Evolutionary conservation across 1,140 invertebrate genomes (phyloP), one percentile per base, ranked within the genome.

Genomic region (Arion vulgaris): DNA sequence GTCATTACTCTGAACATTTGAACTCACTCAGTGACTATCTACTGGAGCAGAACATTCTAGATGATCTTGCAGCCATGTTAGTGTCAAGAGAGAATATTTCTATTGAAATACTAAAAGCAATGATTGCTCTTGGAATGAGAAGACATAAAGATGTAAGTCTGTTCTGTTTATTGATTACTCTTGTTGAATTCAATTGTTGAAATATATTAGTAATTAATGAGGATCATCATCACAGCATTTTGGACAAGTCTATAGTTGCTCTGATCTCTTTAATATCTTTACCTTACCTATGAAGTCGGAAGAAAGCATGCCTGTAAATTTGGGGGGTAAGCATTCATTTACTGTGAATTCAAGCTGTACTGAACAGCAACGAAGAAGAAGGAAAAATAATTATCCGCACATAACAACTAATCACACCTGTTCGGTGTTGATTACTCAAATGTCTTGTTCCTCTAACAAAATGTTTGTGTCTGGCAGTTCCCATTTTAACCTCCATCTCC

Each of bases 21-120:
- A 71, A 57, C 32, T 85, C 86, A 39, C 69, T 87, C n/a, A 87
- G 81, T 75, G 82, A 83, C 66, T 83, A 85, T 41, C 81, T 84
- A 4, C 36, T 85, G n/a, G 80, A 81, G 41, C 85, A 85, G 49
- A 86, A 74, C 28, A 72, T 84, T 28, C 82, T 86, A 17, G 84
- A 85, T 53, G 83, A 86, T 66, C 34, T 86, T n/a, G 71, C 80
- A 9, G 73, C 81, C 66, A 81, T 84, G 72, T 76, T 86, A 83
- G 71, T 81, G 81, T 78, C 84, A 36, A 69, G 81, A 81, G 77
- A 83, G 62, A 53, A 66, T 45, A 79, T 82, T 41, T 76, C 76
- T 39, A 23, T 68, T 32, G 82, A 87, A 69, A 76, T 85, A 41
- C 68, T 74, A 7, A 75, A 28, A 28, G 82, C 53, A 32, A 62